A percentile compares a stretch with the other conserved stretches of the same genome.
Conservation (phyloP, 2,797 vertebrate genomes). For the Eulemur albifrons region DNA sequence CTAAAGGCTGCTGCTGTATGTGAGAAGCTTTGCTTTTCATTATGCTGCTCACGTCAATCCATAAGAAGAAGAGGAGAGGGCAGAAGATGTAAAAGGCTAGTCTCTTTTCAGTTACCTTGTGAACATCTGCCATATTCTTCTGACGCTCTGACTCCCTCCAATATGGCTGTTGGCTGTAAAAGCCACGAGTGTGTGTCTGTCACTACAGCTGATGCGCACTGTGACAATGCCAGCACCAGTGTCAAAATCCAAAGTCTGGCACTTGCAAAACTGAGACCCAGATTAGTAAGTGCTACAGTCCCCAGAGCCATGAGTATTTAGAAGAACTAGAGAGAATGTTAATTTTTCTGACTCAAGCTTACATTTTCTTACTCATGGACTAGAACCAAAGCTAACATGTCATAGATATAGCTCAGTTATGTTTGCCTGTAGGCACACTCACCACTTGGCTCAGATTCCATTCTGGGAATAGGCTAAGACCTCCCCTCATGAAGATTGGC, state of each 20-base stretch:
- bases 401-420: background rate
- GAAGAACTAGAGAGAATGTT: background rate
- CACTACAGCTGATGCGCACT: background rate
- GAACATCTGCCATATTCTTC: background rate
- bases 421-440: background rate
- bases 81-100: background rate
- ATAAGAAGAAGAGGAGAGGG: background rate
- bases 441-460: background rate
- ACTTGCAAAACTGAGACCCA: background rate
- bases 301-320: background rate
- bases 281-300: no score
- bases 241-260: background rate
- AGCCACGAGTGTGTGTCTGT: background rate
- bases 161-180: background rate
- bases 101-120: background rate
- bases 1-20: background rate
- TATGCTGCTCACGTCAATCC: background rate
- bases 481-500: background rate
- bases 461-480: background rate
- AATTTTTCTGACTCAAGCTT: slow-evolving; percentile 10
- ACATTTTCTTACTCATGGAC: background rate
- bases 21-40: background rate
- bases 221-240: background rate
- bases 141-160: background rate
- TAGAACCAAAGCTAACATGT: background rate